Evolutionary conservation across 1,140 invertebrate species (phyloP).

Genomic region (Rhynchophorus ferrugineus): DNA sequence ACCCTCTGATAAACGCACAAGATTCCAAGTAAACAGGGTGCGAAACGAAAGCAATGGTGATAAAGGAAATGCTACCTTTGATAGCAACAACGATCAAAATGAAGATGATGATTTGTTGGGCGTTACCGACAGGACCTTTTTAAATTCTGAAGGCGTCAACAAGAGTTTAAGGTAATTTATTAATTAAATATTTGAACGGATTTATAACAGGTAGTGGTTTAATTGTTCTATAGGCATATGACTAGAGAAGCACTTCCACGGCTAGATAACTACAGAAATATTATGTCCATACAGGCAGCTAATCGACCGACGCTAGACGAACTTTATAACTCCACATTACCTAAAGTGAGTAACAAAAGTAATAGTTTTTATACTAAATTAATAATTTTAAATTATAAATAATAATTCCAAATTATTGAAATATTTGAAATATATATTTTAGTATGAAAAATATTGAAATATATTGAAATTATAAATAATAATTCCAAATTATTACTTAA

Average conservation of each 20-base stretch:
- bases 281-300: slow-evolving; percentile 82
- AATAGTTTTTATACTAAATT: too few species aligned
- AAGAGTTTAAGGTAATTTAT: slow-evolving; percentile 64
- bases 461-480: too few species aligned
- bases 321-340: slow-evolving; percentile 78
- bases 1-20: slow-evolving; percentile 30
- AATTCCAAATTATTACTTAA: too few species aligned
- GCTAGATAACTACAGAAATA: slow-evolving; percentile 90
- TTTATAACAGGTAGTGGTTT: background rate
- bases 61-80: slow-evolving; percentile 10
- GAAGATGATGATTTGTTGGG: slow-evolving; percentile 30
- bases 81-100: slow-evolving; percentile 24
- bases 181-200: background rate
- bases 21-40: slow-evolving; percentile 39
- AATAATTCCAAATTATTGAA: too few species aligned
- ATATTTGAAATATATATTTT: too few species aligned
- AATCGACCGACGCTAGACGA: slow-evolving; percentile 87
- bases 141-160: slow-evolving; percentile 58
- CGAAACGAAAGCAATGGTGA: slow-evolving; percentile 28
- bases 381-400: too few species aligned
- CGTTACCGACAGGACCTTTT: slow-evolving; percentile 39
- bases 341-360: slow-evolving; percentile 60
- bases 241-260: slow-evolving; percentile 86
- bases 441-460: too few species aligned
- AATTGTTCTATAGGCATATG: slow-evolving; percentile 58